phyloP scores from a whole-genome alignment of 2,113 vertebrate species.

The Lepisosteus oculatus region DNA sequence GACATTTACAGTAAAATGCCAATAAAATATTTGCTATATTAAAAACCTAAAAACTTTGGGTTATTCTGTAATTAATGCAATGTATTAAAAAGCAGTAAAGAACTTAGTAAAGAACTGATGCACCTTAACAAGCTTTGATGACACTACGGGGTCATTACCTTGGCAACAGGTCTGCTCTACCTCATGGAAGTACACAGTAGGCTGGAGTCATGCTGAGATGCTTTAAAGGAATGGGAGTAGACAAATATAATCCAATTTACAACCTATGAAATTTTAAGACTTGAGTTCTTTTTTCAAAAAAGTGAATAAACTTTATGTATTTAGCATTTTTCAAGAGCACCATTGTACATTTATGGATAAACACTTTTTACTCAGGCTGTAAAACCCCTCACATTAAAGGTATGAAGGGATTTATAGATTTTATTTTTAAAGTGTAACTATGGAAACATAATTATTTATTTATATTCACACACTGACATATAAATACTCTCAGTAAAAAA shows the following conservation, averaged over 20 bases:
- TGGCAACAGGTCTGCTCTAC: slow-evolving; percentile 40
- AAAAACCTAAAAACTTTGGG: too few relatives aligned
- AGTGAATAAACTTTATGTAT: too few relatives aligned
- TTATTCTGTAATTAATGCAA: background rate
- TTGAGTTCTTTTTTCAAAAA: too few relatives aligned
- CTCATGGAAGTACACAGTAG: slow-evolving; percentile 2
- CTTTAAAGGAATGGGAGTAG: slow-evolving; percentile 27
- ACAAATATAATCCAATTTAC: slow-evolving; percentile 17
- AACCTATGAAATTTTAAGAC: slow-evolving; percentile 6
- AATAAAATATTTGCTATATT: too few relatives aligned
- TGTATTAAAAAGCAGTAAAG: background rate
- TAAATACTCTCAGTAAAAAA: too few relatives aligned
- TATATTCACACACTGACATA: too few relatives aligned
- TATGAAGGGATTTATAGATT: too few relatives aligned
- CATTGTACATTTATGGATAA: background rate
- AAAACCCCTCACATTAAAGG: too few relatives aligned
- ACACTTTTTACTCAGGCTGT: background rate
- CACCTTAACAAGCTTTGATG: slow-evolving; percentile 12
- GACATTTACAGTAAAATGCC: too few relatives aligned
- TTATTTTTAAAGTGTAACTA: too few relatives aligned
- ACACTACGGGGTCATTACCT: slow-evolving; percentile 40
- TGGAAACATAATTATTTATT: too few relatives aligned
- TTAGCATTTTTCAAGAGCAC: background rate
- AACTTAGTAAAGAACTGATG: background rate
- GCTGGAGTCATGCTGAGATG: background rate